phyloP scores from a whole-genome alignment of 2,888 invertebrate genomes.

The Phanerotoma sp. region DNA sequence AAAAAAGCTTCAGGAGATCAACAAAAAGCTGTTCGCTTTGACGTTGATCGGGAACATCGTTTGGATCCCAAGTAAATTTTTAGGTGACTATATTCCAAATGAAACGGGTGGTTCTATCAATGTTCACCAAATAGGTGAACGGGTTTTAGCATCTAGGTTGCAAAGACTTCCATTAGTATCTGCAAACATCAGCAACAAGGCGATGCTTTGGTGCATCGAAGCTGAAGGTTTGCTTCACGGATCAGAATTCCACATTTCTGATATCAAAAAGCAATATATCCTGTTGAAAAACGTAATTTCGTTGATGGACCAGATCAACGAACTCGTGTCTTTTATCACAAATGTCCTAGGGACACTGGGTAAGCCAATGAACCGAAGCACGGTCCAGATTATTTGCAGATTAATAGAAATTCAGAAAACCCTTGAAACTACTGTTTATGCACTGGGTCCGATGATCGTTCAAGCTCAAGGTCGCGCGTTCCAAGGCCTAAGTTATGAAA shows the following conservation, averaged over 20 bases:
- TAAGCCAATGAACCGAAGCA: conserved; percentile 75
- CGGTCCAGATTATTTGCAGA: conserved; percentile 74
- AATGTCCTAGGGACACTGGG: conserved; percentile 70
- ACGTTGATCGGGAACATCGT: conserved; percentile 76
- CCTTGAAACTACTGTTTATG: conserved; percentile 70
- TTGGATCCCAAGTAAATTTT: conserved; percentile 85
- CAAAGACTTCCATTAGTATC: conserved; percentile 41
- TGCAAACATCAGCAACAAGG: conserved; percentile 61
- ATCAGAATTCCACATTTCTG: conserved; percentile 39
- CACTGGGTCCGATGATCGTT: conserved; percentile 70
- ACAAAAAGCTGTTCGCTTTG: conserved; percentile 78
- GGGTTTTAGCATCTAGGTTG: conserved; percentile 39
- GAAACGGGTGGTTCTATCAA: conserved; percentile 43
- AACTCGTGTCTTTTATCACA: conserved; percentile 64
- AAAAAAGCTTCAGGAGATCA: conserved; percentile 72
- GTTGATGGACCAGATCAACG: conserved; percentile 58
- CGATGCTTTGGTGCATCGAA: conserved; percentile 52
- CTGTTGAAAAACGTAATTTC: conserved; percentile 62
- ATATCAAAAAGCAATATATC: conserved; percentile 53
- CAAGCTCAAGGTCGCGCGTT: conserved; percentile 74
- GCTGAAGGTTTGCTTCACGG: conserved; percentile 61
- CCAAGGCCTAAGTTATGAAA: conserved; percentile 78
- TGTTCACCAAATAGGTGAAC: conserved; percentile 46
- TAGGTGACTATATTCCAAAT: conserved; percentile 66
- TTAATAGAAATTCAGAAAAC: conserved; percentile 80